These are phyloP conservation scores for Xestia xanthographa DNA, from an alignment of 2,888 invertebrate genomes.

Conservation along the genomic window DNA sequence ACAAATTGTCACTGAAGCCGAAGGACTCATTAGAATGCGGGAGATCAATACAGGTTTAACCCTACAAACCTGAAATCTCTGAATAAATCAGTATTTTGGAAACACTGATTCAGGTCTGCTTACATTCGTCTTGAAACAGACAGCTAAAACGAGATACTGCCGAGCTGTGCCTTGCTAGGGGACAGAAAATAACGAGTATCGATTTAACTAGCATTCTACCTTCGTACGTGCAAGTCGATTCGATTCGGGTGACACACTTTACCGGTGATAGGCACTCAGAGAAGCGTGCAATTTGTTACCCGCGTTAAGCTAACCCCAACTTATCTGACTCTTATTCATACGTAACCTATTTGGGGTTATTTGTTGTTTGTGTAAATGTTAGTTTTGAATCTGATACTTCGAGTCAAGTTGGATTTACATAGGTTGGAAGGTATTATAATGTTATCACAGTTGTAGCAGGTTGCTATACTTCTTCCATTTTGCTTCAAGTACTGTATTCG, in stretches of 20 bases:
- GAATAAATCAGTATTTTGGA: slow-evolving; percentile 49
- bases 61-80: slow-evolving; percentile 31
- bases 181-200: slow-evolving; percentile 74
- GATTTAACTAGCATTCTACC: slow-evolving; percentile 75
- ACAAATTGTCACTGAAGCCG: slow-evolving; percentile 29
- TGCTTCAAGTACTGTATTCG: not conserved
- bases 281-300: slow-evolving; percentile 57
- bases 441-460: not conserved
- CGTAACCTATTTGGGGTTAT: slow-evolving; percentile 30
- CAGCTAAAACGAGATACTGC: slow-evolving; percentile 50
- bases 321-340: slow-evolving; percentile 45
- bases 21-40: slow-evolving; percentile 34
- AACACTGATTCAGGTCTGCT: slow-evolving; percentile 15
- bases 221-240: slow-evolving; percentile 69
- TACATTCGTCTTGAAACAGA: slow-evolving; percentile 43
- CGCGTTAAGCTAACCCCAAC: slow-evolving; percentile 50
- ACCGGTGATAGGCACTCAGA: slow-evolving; percentile 63
- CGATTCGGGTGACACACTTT: slow-evolving; percentile 78
- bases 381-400: slow-evolving; percentile 32
- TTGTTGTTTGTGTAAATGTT: slow-evolving; percentile 46
- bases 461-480: not conserved
- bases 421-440: not conserved
- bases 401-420: slow-evolving; percentile 21
- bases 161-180: slow-evolving; percentile 40
- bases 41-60: slow-evolving; percentile 27